Percentiles rank a stretch among this genome's conserved stretches.
Conservation (phyloP, 2,888 invertebrate species). For the Gnatocerus cornutus region DNA sequence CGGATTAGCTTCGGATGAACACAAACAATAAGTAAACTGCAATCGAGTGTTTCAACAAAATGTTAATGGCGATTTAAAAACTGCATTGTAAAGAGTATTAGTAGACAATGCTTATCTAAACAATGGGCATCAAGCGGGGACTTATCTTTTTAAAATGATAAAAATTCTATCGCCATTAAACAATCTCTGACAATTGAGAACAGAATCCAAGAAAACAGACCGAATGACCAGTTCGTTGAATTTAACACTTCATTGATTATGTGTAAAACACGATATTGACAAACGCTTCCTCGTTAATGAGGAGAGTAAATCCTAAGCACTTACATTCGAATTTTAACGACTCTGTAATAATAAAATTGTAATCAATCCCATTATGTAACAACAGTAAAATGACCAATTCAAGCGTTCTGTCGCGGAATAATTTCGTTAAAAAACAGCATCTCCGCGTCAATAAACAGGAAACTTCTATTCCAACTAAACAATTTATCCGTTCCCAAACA, state of each 20-base stretch:
- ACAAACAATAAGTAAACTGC: too few species aligned
- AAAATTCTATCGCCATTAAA: slow-evolving; percentile 1
- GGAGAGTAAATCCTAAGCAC: slow-evolving; percentile 19
- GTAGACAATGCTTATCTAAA: slow-evolving; percentile 21
- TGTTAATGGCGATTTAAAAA: too few species aligned
- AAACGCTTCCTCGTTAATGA: slow-evolving; percentile 7
- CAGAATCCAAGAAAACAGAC: background rate
- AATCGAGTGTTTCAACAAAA: too few species aligned
- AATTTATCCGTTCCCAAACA: slow-evolving; percentile 38
- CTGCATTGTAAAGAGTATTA: background rate
- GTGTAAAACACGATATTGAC: slow-evolving; percentile 17
- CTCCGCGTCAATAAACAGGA: slow-evolving; percentile 35
- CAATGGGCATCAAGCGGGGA: slow-evolving; percentile 4
- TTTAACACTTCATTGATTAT: slow-evolving; percentile 20
- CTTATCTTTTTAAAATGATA: background rate
- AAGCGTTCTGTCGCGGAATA: background rate
- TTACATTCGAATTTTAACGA: slow-evolving; percentile 23
- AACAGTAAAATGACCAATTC: background rate
- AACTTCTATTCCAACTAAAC: slow-evolving; percentile 37
- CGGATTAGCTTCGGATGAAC: too few species aligned
- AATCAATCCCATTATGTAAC: slow-evolving; percentile 18
- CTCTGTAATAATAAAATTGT: background rate
- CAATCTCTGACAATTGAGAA: too few species aligned
- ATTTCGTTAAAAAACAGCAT: slow-evolving; percentile 11
- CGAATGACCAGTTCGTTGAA: background rate